Base-by-base conservation (phyloP, 1,140 invertebrate species). In the Prorops nasuta region DNA sequence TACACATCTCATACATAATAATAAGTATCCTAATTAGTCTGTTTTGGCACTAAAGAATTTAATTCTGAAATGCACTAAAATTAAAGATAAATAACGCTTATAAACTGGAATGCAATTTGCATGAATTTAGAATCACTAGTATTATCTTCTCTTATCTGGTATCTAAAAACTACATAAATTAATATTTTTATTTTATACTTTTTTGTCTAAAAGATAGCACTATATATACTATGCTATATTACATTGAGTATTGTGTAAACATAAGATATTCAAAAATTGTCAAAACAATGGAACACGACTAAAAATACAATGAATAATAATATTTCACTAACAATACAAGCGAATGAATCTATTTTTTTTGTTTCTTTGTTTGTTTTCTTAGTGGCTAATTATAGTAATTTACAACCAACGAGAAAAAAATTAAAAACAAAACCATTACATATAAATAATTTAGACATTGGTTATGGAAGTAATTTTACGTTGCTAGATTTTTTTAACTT, bases 21-120 rank as follows among this genome's bases (percentile, higher is more conserved):
- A n/a, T n/a, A 51, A 28, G 37, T 38, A 45, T 8, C 41, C 38
- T 34, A 40, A 41, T 49, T 44, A 49, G 22, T 21, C 21, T 51
- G 44, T 53, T 68, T 67, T 66, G 66, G 66, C 66, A 67, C 67
- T 66, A 68, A 69, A 66, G 59, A 66, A 66, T 67, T 59, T 59
- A 57, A 60, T 58, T 51, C 36, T 54, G 16, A 21, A 17, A 38
- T 44, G 18, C 44, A 43, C 41, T 55, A 35, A 2, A 24, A 49
- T 31, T 3, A 12, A 49, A 8, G n/a, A 53, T 44, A 42, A 44
- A 46, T 46, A 54, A 54, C 50, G 51, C 47, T 54, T 49, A 49
- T 42, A 42, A 18, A 9, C 36, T 49, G 52, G n/a, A 16, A 36
- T 59, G 42, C 32, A 45, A 28, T 28, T 28, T 10, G 20, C 37